A percentile compares a stretch with the other conserved stretches of the same genome.
Conservation (phyloP, 2,797 vertebrate genomes). For the Echiichthys vipera region DNA sequence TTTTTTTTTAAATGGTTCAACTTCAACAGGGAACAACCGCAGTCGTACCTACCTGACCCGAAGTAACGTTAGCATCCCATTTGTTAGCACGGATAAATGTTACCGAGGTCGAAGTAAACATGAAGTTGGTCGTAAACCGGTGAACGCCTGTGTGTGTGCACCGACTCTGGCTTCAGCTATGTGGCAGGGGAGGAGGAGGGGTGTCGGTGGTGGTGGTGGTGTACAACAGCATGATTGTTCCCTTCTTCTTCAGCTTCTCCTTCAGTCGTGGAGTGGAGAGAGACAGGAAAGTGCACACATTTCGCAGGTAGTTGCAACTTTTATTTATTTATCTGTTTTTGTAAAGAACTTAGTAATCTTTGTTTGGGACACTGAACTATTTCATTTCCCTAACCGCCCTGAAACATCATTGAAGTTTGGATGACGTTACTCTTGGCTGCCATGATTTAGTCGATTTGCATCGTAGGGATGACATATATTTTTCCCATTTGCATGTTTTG, state of each 20-base stretch:
- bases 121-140: slow-evolving; percentile 52
- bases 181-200: slow-evolving; percentile 69
- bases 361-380: neutral
- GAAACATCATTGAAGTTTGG: slow-evolving; percentile 1
- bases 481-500: neutral
- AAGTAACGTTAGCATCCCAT: slow-evolving; percentile 8
- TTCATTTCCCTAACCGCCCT: no score
- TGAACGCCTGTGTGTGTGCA: slow-evolving; percentile 62
- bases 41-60: slow-evolving; percentile 41
- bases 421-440: neutral
- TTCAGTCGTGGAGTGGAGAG: slow-evolving; percentile 43
- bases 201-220: slow-evolving; percentile 36
- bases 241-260: slow-evolving; percentile 42
- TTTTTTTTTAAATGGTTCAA: neutral
- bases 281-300: slow-evolving; percentile 21
- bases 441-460: neutral
- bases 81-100: slow-evolving; percentile 1
- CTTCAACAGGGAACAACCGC: accelerated
- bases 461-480: neutral
- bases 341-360: neutral
- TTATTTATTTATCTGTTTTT: neutral
- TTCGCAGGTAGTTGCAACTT: slow-evolving; percentile 46
- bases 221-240: slow-evolving; percentile 83
- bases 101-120: slow-evolving; percentile 54
- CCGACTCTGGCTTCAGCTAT: slow-evolving; percentile 66